Base-by-base conservation (phyloP, 92 coral and sea anemone genomes). In the Epizoanthus illoricatus region DNA sequence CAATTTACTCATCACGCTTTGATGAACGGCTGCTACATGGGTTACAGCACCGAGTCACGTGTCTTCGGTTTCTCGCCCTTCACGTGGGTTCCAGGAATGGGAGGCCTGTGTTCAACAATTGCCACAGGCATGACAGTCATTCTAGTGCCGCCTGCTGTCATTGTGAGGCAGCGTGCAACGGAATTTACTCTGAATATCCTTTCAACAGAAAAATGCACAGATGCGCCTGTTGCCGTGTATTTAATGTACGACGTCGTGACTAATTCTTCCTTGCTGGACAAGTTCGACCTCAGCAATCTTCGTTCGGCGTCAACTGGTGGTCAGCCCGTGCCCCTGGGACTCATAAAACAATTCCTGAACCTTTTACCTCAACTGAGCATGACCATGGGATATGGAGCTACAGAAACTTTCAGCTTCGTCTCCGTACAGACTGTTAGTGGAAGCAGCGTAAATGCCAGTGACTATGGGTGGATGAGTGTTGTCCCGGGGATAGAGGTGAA, bases 1-100 rank as follows among this genome's bases (percentile, higher is more conserved):
- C 86, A 84, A 62, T 74, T 33, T 69, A 84, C 86, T 2, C 49
- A 58, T 20, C 86, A 84, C 23, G 70, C 86, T 67, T 16, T 73
- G 54, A n/a, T 45, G 40, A 74, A 28, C 69, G 73, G 73, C 0
- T 33, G n/a, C n/a, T 19, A n/a, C n/a, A 36, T 39, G 73, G 42
- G 47, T 0, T 6, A 15, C 19, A 15, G 6, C 10, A 15, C 39
- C 5, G 20, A 61, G 18, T 0, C 73, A 3, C 73, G 73, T 9
- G 33, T 68, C n/a, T 68, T 68, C 45, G n/a, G n/a, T 0, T 41
- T 33, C 52, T 68, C 73, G 7, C 73, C 73, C 18, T 68, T 68
- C 23, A 33, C 73, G 9, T 68, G 73, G 73, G 73, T 24, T 1
- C 73, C 73, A 0, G 73, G 73, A 1, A 68, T 68, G 8, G 47